Base-by-base conservation (phyloP, 92 coral and sea anemone genomes). In the Parazoanthus swiftii region DNA sequence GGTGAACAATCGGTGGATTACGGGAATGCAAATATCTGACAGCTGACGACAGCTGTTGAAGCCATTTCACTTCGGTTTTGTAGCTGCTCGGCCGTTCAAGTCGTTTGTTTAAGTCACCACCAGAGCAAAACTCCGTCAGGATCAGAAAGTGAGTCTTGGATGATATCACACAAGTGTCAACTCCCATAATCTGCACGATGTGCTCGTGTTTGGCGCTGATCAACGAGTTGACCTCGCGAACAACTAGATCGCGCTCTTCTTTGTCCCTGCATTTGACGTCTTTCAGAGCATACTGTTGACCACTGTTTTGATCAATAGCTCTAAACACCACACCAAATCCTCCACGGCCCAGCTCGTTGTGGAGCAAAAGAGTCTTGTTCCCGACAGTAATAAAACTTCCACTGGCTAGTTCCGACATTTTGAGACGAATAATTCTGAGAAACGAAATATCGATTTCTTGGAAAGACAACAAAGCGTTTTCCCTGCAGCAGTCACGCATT, bases 251-350 rank as follows among this genome's bases (percentile, higher is more conserved):
- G 0, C 87, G 80, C 8, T 89, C 86, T 11, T 89, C 66, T 23
- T 85, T 79, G 1, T 89, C 77, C 44, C 38, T 54, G 42, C 92
- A 78, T 42, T 79, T 79, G 89, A 89, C 85, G 5, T 85, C 85
- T 68, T 89, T 89, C 10, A 89, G 50, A 10, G 92, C 92, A 74
- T 85, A 89, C 15, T 29, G 15, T 0, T n/a, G 48, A 10, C 88
- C 42, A 13, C 79, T 68, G n/a, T 79, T 63, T 2, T 63, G 70
- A 50, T 78, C 92, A 10, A 67, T 37, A 13, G 89, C 92, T 81
- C 71, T 89, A 77, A 25, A 85, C 14, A 89, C 92, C 59, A 75
- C 58, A 63, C 92, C 92, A 59, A 89, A 89, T 13, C 85, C 92
- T 68, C 92, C 92, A 59, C 79, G 70, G 16, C 92, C 92, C 6